Conservation (phyloP, 2,888 invertebrate species). For the Teinopalpus imperialis region DNA sequence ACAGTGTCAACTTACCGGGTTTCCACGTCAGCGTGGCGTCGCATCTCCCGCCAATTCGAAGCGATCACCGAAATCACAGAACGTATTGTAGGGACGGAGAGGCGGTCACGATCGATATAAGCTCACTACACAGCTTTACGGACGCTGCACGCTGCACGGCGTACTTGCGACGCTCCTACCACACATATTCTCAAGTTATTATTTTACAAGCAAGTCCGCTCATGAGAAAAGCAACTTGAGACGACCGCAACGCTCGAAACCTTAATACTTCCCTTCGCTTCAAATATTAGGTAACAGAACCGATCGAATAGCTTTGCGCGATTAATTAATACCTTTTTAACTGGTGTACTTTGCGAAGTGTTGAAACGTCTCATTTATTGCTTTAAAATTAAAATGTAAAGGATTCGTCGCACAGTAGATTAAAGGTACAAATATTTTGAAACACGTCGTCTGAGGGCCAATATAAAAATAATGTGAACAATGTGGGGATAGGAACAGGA, state of each 20-base stretch:
- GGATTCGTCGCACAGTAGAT: not conserved
- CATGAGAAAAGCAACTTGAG: constrained; percentile 82
- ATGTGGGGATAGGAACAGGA: constrained; percentile 78
- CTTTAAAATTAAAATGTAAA: not conserved
- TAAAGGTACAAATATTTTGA: constrained; percentile 39
- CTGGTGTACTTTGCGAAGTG: constrained; percentile 22
- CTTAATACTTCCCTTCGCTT: constrained; percentile 81
- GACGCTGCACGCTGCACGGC: constrained; percentile 56
- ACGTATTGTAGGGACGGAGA: constrained; percentile 62
- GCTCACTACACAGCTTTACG: constrained; percentile 60
- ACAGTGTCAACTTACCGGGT: constrained; percentile 32
- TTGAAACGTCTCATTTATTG: constrained; percentile 6
- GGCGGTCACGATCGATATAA: constrained; percentile 72
- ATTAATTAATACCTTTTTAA: constrained; percentile 56
- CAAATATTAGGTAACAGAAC: constrained; percentile 79
- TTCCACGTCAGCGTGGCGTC: constrained; percentile 43
- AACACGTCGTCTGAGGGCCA: constrained; percentile 72
- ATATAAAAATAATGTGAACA: constrained; percentile 75
- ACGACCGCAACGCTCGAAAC: constrained; percentile 81
- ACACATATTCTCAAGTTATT: constrained; percentile 78
- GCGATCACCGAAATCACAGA: constrained; percentile 64
- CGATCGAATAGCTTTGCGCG: constrained; percentile 56
- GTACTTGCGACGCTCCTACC: constrained; percentile 64
- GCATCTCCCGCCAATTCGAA: constrained; percentile 69
- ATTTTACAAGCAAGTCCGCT: constrained; percentile 80